Conservation (phyloP, 2,113 vertebrate genomes). For the Gnathochromis pfefferi region DNA sequence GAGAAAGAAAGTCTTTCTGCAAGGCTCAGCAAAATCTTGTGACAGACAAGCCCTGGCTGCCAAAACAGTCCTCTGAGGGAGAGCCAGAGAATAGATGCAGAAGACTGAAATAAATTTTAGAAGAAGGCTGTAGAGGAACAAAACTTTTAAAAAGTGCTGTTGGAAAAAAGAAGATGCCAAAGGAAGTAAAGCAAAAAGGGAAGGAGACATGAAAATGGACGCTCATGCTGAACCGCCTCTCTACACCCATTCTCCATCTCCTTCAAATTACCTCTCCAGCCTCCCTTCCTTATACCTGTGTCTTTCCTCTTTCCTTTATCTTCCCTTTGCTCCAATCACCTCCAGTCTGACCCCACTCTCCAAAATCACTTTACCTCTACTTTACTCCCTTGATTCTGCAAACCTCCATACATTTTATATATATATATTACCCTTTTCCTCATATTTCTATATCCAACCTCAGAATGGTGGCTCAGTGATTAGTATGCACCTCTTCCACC, state of each 20-base stretch:
- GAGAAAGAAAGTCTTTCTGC: not conserved
- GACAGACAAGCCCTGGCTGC: not conserved
- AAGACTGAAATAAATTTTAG: not conserved
- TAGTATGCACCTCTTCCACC: not conserved
- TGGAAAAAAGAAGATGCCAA: not conserved
- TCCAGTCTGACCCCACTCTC: not conserved
- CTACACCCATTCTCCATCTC: not conserved
- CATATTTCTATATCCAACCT: not conserved
- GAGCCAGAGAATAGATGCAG: not conserved
- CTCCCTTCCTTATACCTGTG: not conserved
- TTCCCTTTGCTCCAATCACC: not conserved
- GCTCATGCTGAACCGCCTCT: not conserved
- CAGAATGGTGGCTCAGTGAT: not conserved
- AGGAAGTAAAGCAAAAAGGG: not conserved
- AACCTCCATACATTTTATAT: not conserved
- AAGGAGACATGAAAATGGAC: not conserved
- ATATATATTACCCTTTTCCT: not conserved
- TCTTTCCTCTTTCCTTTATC: not conserved
- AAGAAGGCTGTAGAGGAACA: not conserved
- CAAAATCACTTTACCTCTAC: not conserved
- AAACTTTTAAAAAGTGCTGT: not conserved
- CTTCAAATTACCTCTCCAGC: not conserved
- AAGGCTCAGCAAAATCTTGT: not conserved
- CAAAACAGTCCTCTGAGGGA: not conserved
- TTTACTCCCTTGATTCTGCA: not conserved